A percentile compares a stretch with the other conserved stretches of the same genome.
These are phyloP conservation scores for Lophura swinhoii DNA, from an alignment of 2,797 vertebrate genomes.

Conservation along the genomic window DNA sequence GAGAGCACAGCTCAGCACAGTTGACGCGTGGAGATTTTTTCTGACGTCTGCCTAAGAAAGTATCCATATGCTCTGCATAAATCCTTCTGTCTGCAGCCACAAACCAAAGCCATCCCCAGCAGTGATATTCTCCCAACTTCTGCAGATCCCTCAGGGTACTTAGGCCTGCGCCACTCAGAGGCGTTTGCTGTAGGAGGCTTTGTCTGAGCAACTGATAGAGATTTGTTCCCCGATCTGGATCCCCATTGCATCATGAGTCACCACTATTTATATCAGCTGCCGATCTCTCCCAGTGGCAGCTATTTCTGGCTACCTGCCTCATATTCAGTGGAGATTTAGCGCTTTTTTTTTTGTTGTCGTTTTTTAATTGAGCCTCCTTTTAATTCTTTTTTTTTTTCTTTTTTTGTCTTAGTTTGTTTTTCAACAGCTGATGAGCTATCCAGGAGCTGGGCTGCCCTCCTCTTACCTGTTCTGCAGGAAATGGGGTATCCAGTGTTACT, in stretches of 20 bases:
- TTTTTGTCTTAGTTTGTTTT: constrained; percentile 3
- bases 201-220: constrained; percentile 14
- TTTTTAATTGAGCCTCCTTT: background rate
- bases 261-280: constrained; percentile 54
- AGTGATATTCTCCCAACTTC: background rate
- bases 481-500: background rate
- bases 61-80: background rate
- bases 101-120: background rate
- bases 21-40: background rate
- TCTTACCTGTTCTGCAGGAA: background rate
- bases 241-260: constrained; percentile 37
- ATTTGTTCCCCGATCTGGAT: constrained; percentile 28
- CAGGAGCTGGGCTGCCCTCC: background rate
- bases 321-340: background rate
- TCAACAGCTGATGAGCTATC: background rate
- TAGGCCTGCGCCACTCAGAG: background rate
- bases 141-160: background rate
- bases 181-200: constrained; percentile 13
- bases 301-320: constrained; percentile 57
- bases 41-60: background rate
- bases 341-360: background rate
- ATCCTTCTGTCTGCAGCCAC: background rate
- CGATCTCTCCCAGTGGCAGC: constrained; percentile 12
- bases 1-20: background rate
- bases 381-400: background rate